phyloP scores from a whole-genome alignment of 2,797 vertebrate genomes.

The Liparis tanakae region DNA sequence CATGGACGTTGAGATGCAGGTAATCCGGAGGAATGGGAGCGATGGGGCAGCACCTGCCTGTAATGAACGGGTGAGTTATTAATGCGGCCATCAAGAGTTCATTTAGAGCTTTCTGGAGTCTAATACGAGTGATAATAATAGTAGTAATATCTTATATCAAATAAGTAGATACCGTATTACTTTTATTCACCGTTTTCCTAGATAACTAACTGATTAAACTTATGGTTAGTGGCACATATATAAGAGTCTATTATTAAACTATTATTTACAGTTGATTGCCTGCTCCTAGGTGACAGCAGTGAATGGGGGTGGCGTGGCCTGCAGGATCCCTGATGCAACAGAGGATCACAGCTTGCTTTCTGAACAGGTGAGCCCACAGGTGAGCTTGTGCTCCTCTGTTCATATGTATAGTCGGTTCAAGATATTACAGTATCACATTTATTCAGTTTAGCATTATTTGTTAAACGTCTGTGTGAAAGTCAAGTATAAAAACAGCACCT shows the following conservation, averaged over 20 bases:
- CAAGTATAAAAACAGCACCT: not conserved
- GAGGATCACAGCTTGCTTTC: not conserved
- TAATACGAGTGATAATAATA: not conserved
- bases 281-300: conserved; percentile 25
- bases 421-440: not conserved
- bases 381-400: not conserved
- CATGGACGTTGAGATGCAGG: not conserved
- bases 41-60: not conserved
- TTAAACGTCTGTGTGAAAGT: not conserved
- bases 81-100: not conserved
- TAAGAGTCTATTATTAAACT: not conserved
- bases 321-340: not conserved
- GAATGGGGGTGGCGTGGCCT: not conserved
- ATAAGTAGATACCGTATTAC: not conserved
- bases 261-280: not conserved
- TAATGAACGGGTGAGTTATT: not conserved
- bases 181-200: not conserved
- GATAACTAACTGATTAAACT: not conserved
- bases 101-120: not conserved
- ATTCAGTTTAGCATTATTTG: not conserved
- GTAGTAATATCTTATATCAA: not conserved
- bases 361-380: conserved; percentile 30
- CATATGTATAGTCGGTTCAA: not conserved
- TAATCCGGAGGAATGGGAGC: fast-evolving
- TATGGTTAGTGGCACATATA: not conserved